These are phyloP conservation scores for Zosterops lateralis DNA, from an alignment of 2,113 vertebrate species.

Conservation along the genomic window DNA sequence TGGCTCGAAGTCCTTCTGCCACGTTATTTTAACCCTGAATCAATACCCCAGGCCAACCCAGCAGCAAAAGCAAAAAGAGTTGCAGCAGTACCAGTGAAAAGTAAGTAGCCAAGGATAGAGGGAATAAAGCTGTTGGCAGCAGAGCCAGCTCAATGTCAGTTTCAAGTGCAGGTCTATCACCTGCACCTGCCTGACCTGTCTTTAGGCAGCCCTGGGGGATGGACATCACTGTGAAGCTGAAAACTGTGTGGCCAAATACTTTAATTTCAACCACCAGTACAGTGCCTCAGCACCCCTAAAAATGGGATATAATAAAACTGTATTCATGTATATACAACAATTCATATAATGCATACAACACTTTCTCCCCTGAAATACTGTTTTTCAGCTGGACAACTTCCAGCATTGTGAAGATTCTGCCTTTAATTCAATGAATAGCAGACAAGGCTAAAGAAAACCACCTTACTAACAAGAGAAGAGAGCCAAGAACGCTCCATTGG, in stretches of 20 bases:
- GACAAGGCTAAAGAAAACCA: neutral
- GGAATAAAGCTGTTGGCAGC: neutral
- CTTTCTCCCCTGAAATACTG: neutral
- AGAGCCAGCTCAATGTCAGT: neutral
- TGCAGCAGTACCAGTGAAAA: neutral
- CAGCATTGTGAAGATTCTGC: neutral
- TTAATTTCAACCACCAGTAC: neutral
- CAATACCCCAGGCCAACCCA: neutral
- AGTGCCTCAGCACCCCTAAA: neutral
- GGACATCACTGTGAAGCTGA: neutral
- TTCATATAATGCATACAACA: neutral
- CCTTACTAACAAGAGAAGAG: neutral
- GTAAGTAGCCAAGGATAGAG: neutral
- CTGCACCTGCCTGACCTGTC: neutral
- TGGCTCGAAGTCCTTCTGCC: neutral
- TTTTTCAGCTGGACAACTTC: neutral
- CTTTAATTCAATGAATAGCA: neutral
- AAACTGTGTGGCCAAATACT: neutral
- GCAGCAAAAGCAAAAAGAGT: neutral
- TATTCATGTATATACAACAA: neutral
- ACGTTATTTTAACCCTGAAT: slow-evolving; percentile 2
- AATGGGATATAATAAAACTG: neutral
- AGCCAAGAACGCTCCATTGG: neutral
- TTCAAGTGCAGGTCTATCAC: neutral
- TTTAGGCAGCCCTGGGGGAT: neutral